Evolutionary conservation across 2,888 invertebrate species (phyloP).

Genomic region (Pammene aurita): DNA sequence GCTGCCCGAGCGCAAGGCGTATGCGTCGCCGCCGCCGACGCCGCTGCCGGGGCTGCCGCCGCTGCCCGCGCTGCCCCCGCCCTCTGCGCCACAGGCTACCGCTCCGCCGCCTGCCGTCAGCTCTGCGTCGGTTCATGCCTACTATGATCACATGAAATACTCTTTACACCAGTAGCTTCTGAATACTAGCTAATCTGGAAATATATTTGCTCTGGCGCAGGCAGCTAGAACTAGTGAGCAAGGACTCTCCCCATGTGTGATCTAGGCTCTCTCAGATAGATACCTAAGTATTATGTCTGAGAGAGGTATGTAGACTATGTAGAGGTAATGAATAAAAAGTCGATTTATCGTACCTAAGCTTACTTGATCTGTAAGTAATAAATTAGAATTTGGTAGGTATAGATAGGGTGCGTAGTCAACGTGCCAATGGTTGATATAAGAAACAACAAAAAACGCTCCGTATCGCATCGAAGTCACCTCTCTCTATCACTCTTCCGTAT

Average conservation of each 20-base stretch:
- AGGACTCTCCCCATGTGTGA: constrained; percentile 13
- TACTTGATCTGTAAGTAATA: no score
- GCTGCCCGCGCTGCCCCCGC: constrained; percentile 61
- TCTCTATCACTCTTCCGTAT: no score
- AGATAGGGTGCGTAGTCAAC: no score
- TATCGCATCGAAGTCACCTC: no score
- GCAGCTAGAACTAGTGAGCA: constrained; percentile 11
- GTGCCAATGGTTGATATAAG: no score
- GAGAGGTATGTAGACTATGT: neutral
- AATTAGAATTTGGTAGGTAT: no score
- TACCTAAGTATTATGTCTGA: neutral
- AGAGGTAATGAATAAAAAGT: neutral
- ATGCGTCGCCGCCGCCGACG: constrained; percentile 80
- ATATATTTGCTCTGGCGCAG: neutral
- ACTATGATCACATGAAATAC: constrained; percentile 57
- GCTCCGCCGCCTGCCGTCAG: constrained; percentile 70
- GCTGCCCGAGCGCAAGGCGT: constrained; percentile 84
- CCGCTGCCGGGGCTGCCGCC: constrained; percentile 78
- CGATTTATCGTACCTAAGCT: no score
- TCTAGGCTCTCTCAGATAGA: constrained; percentile 12
- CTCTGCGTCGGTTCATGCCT: constrained; percentile 69
- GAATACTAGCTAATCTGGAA: neutral
- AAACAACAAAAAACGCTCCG: no score
- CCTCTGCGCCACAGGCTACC: constrained; percentile 50
- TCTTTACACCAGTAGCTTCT: constrained; percentile 39